Evolutionary conservation across 2,797 vertebrate genomes (phyloP).

Genomic region (Karalla daura): DNA sequence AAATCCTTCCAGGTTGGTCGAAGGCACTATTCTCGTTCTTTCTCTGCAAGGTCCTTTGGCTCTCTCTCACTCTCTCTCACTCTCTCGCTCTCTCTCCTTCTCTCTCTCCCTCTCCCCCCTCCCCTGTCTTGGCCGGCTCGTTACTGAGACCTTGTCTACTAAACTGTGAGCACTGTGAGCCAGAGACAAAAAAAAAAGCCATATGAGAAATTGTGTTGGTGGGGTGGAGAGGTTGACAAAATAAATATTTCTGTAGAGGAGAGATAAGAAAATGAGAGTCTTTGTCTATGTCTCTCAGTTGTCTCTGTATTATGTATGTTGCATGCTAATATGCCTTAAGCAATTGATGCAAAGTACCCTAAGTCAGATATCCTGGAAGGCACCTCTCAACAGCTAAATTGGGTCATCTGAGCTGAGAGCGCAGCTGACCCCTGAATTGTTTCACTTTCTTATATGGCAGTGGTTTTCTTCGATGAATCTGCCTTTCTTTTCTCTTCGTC

Average conservation of each 20-base stretch:
- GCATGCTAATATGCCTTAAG: conserved; percentile 25
- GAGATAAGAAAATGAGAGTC: conserved; percentile 30
- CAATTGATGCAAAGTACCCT: conserved; percentile 5
- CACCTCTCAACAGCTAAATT: neutral
- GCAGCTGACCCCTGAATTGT: neutral
- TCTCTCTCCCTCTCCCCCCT: neutral
- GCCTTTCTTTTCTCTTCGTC: neutral
- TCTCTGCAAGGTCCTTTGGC: neutral
- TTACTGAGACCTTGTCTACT: conserved; percentile 8
- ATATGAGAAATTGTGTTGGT: conserved; percentile 2
- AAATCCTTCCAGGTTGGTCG: conserved; percentile 10
- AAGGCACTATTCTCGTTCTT: conserved; percentile 15
- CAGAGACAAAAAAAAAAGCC: conserved; percentile 40
- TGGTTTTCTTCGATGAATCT: neutral
- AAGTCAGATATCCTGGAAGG: neutral
- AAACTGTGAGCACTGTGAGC: conserved; percentile 23
- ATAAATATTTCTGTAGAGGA: conserved; percentile 28
- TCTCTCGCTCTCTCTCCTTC: neutral
- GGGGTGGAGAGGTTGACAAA: conserved; percentile 25
- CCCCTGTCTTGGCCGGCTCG: conserved; percentile 2
- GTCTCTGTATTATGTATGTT: conserved; percentile 6
- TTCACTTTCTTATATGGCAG: conserved; percentile 4
- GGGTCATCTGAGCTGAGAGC: neutral
- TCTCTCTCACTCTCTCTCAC: neutral
- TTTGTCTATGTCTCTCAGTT: conserved; percentile 42